Evolutionary conservation across 2,888 invertebrate species (phyloP), one percentile per base, ranked within the genome.

Genomic region (Octonoba sinensis): DNA sequence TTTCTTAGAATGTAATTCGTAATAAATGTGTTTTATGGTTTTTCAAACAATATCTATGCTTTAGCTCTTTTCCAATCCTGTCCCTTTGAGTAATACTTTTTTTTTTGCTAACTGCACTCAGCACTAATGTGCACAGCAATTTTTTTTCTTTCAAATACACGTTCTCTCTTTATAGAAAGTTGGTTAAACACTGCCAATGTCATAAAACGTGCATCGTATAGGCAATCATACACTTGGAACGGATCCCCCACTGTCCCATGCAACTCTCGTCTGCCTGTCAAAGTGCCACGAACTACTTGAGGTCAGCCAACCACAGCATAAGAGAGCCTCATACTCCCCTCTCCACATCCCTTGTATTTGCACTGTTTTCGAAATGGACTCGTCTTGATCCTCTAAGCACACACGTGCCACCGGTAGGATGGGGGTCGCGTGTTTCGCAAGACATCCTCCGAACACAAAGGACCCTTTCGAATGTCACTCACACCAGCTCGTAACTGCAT

Each of bases 301-400:
- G 67, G 67, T 54, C 67, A 54, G 67, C 18, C 44, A 49, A 65
- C 49, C 13, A 59, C 27, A 11, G 51, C 27, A 71, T 27, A 62
- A 72, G 47, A 27, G 54, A 54, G 54, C 54, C 44, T 20, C 54
- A 46, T 13, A 47, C 64, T 64, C 54, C 47, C 18, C 54, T 22
- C 12, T 18, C 13, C 20, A n/a, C 3, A 15, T 15, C 67, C 54
- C 54, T 18, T 54, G 18, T 78, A 51, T 78, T 78, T 71, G 71
- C 77, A 65, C 70, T 47, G 77, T 78, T 78, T 78, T 71, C 62
- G 71, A 78, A 67, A 73, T 18, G 66, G 59, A 59, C 49, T 22
- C n/a, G 47, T 47, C 57, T 16, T 44, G 20, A n/a, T 59, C 59
- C 59, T 24, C 22, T 59, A 4, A 16, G 62, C 49, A 60, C 49